A percentile compares a stretch with the other conserved stretches of the same genome.
Conservation (phyloP, 2,113 vertebrate species). For the Falco punctatus region DNA sequence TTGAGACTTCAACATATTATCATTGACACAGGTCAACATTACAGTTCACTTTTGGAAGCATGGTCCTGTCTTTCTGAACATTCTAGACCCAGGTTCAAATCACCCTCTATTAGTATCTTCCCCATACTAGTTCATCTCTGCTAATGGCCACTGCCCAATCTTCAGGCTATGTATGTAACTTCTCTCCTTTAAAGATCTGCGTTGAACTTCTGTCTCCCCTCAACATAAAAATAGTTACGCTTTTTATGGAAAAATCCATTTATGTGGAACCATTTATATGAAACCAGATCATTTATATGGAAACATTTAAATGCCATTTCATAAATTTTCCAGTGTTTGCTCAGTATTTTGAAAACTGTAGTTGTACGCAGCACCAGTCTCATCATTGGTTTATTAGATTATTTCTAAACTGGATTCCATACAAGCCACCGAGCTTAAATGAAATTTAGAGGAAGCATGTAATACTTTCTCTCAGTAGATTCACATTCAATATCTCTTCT, state of each 20-base stretch:
- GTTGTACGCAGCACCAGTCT: not conserved
- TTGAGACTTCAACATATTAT: not conserved
- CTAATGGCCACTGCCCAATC: not conserved
- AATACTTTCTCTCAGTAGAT: not conserved
- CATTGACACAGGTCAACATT: not conserved
- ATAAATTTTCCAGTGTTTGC: not conserved
- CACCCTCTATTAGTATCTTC: not conserved
- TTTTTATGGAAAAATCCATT: not conserved
- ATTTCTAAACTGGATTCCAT: not conserved
- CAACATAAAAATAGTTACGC: not conserved
- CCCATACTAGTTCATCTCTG: not conserved
- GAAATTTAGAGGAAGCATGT: constrained; percentile 4
- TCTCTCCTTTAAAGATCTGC: not conserved
- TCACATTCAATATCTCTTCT: not conserved
- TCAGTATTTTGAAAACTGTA: not conserved
- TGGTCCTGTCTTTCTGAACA: not conserved
- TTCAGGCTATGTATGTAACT: not conserved
- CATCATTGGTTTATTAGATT: not conserved
- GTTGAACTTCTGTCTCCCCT: not conserved
- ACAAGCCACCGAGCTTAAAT: not conserved
- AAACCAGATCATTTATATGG: not conserved
- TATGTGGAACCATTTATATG: not conserved
- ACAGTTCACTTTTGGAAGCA: not conserved
- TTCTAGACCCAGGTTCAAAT: not conserved
- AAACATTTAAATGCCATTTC: not conserved